Percentiles rank a stretch among this genome's conserved stretches.
These are phyloP conservation scores for Podabrus alpinus DNA, from an alignment of 2,888 invertebrate genomes.

Conservation along the genomic window DNA sequence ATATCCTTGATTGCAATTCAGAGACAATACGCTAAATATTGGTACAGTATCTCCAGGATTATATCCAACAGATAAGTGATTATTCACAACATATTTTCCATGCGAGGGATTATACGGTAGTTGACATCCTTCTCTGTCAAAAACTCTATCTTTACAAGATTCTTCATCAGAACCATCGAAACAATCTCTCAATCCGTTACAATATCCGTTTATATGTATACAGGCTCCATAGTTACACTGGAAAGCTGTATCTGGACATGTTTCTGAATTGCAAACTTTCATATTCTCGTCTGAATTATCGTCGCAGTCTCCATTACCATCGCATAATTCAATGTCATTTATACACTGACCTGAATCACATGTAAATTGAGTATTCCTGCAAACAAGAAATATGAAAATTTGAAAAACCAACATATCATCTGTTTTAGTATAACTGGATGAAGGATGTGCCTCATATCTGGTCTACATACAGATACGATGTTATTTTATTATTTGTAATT, in stretches of 20 bases:
- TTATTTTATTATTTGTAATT: no score
- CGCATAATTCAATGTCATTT: constrained; percentile 50
- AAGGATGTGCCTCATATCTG: no score
- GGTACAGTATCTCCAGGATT: no score
- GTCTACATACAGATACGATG: no score
- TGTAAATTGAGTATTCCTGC: background rate
- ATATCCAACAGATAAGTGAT: no score
- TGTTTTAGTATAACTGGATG: no score
- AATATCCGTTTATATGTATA: constrained; percentile 55
- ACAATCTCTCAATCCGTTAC: constrained; percentile 60
- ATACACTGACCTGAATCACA: constrained; percentile 52
- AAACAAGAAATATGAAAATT: no score
- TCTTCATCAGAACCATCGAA: constrained; percentile 59
- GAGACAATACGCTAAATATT: no score
- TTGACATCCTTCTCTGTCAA: background rate
- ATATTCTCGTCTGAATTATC: constrained; percentile 56
- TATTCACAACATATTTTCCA: constrained; percentile 24
- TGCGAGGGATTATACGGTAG: constrained; percentile 40
- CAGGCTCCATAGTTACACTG: constrained; percentile 48
- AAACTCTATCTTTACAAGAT: background rate
- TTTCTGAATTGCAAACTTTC: constrained; percentile 1
- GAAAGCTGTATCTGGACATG: constrained; percentile 41
- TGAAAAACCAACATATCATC: no score
- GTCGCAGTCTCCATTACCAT: constrained; percentile 53
- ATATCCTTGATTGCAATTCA: no score